Conservation (phyloP, 2,888 invertebrate species). For the Bombylius major region DNA sequence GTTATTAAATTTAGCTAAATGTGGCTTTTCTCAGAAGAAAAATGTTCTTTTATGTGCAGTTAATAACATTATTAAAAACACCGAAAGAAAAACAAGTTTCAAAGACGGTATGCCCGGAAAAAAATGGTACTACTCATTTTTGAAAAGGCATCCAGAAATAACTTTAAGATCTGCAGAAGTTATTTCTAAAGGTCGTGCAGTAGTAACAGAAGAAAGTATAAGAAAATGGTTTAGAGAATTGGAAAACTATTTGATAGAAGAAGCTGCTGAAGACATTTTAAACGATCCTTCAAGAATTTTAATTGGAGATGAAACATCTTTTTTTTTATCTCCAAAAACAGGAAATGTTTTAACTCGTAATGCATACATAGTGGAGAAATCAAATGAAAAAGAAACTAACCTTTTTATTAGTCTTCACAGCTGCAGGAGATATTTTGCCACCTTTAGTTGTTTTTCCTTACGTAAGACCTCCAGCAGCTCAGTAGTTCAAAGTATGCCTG, state of each 20-base stretch:
- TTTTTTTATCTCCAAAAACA: conserved; percentile 8
- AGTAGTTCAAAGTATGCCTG: conserved; percentile 7
- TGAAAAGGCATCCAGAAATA: too few relatives aligned
- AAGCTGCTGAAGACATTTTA: conserved; percentile 7
- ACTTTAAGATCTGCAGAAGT: conserved; percentile 7
- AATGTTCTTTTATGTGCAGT: conserved; percentile 8
- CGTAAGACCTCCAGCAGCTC: conserved; percentile 6
- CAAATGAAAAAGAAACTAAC: conserved; percentile 6
- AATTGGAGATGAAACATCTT: conserved; percentile 5
- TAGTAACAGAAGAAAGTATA: conserved; percentile 6
- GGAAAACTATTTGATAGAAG: conserved; percentile 2
- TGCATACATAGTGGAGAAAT: conserved; percentile 2
- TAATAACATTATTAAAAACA: conserved; percentile 6
- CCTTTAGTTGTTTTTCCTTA: conserved; percentile 11
- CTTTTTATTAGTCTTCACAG: conserved; percentile 6
- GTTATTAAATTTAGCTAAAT: conserved; percentile 6
- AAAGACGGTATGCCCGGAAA: neutral
- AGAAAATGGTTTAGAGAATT: conserved; percentile 10
- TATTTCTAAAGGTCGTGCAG: conserved; percentile 7
- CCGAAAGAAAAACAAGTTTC: conserved; percentile 1
- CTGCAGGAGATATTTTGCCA: conserved; percentile 1
- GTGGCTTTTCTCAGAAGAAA: conserved; percentile 5
- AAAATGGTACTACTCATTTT: too few relatives aligned
- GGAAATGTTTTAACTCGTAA: conserved; percentile 5
- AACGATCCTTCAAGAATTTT: conserved; percentile 2